These are phyloP conservation scores for Telmatherina bonti DNA, from an alignment of 2,797 vertebrate genomes.

Conservation along the genomic window DNA sequence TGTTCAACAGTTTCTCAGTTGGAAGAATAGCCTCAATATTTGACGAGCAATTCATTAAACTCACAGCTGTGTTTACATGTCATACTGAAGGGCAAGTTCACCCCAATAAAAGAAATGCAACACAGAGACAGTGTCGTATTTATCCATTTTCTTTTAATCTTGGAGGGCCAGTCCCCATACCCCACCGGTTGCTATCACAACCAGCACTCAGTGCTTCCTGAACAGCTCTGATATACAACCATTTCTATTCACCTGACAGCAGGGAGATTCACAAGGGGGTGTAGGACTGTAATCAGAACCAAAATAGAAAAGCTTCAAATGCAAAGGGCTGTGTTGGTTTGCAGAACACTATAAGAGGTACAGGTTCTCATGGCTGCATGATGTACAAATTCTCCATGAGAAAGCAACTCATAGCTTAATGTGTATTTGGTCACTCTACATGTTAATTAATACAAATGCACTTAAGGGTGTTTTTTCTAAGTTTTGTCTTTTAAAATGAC, in stretches of 20 bases:
- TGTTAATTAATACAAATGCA: too few species aligned
- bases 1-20: slow-evolving; percentile 30
- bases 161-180: background rate
- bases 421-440: background rate
- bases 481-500: background rate
- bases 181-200: slow-evolving; percentile 3
- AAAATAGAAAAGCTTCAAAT: slow-evolving; percentile 6
- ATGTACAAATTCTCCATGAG: background rate
- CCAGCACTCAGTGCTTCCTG: background rate
- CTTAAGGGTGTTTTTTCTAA: background rate
- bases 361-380: slow-evolving; percentile 2
- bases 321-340: background rate
- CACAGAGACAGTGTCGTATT: slow-evolving; percentile 5
- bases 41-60: slow-evolving; percentile 47
- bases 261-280: slow-evolving; percentile 7
- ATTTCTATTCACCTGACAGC: slow-evolving; percentile 22
- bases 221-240: slow-evolving; percentile 8
- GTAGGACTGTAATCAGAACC: background rate
- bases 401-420: background rate
- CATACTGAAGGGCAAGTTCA: slow-evolving; percentile 30
- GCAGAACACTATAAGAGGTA: slow-evolving; percentile 1
- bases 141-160: background rate
- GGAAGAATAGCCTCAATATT: slow-evolving; percentile 26
- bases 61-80: slow-evolving; percentile 31
- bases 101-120: slow-evolving; percentile 14